Base-by-base conservation (phyloP, 2,113 vertebrate genomes). In the Zapus hudsonius region DNA sequence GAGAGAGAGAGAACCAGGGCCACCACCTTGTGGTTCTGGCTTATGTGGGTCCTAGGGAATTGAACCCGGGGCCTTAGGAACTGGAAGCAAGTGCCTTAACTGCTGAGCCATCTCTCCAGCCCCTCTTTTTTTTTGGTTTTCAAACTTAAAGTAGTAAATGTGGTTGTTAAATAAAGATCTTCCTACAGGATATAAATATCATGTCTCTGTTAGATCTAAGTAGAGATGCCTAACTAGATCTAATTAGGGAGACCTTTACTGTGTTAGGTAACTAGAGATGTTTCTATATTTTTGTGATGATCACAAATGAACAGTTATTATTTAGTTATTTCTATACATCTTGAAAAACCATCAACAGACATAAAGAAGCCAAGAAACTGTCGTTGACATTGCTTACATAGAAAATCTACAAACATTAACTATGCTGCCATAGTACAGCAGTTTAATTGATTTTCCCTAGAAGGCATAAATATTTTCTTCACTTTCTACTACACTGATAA, bases 121-220 rank as follows among this genome's bases (percentile, higher is more conserved):
- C n/a, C n/a, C n/a, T n/a, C n/a, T n/a, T n/a, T n/a, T n/a, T n/a
- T n/a, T n/a, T n/a, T n/a, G 10, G 17, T 57, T 33, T 20, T 52
- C 19, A n/a, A 31, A 75, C 17, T 75, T 3, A 8, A 20, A 17
- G 13, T 97, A 99, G 98, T 96, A 97, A 98, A 87, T 98, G 99
- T 84, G 98, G 98, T 4, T 98, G 99, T 94, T 98, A 98, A 7
- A 99, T 99, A 40, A 99, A 99, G 98, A 99, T 98, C 15, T 99
- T 98, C 17, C 55, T 96, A 3, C 98, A 33, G 97, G 98, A 89
- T 90, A 78, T 44, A 98, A 97, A 19, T 85, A 98, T 40, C 95
- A 97, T 95, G 97, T 97, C 15, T 93, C 98, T 5, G 97, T 98
- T 0, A 13, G 92, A 0, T 95, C 97, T 67, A 55, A 95, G 52